Base-by-base conservation (phyloP, 2,113 vertebrate species). In the Microcebus murinus region DNA sequence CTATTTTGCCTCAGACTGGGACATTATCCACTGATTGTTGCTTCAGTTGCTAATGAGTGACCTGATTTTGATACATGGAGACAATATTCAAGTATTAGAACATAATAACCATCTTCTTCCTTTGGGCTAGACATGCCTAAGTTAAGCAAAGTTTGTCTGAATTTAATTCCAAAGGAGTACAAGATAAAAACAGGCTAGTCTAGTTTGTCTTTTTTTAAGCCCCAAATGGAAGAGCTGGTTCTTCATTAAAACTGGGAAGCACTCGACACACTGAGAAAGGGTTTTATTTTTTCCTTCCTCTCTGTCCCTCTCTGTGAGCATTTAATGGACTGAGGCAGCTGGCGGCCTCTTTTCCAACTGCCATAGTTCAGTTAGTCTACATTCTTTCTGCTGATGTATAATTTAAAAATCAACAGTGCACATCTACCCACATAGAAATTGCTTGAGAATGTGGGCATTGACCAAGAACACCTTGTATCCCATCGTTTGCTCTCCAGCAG, bases 371-470 rank as follows among this genome's bases (percentile, higher is more conserved):
- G 29, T 95, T 91, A 17, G 70, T 94, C 48, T 36, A 25, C 5
- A 0, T 85, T 91, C 83, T 95, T 79, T 94, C 90, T 97, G 10
- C 45, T 52, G 34, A 91, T 29, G 61, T 81, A 86, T 57, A 13
- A 34, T 96, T 96, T 98, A 90, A 86, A 96, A 95, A 95, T 90
- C 71, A 93, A 90, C 39, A 42, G 36, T 77, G 81, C 50, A 65
- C 0, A 4, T 67, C 65, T 48, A 18, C 4, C 36, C 17, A 39
- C n/a, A 55, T 50, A 29, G 93, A 50, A 90, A 39, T 17, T 88
- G 86, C 67, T 73, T 13, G 57, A 52, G 73, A 15, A 6, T 25
- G 71, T 36, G 65, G 39, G 39, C 9, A 4, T 23, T 48, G 42
- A 94, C 39, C 73, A 92, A 84, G 87, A 83, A 59, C 68, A 36